Conservation (phyloP, 64 coral and sea anemone genomes). For the Anthopleura sola region DNA sequence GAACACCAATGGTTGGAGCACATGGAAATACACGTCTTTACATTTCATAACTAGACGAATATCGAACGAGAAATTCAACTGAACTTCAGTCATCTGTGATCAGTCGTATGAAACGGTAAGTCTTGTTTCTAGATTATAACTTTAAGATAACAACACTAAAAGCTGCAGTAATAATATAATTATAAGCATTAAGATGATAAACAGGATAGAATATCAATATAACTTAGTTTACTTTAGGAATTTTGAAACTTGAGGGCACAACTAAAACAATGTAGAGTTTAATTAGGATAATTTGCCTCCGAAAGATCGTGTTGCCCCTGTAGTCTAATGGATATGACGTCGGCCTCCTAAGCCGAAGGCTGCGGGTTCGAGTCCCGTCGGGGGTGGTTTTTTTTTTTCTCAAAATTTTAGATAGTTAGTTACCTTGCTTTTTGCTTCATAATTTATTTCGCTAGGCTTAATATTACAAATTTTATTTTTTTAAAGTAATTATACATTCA, state of each 20-base stretch:
- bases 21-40: not conserved
- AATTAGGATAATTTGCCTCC: not conserved
- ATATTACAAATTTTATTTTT: no score
- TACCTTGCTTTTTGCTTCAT: no score
- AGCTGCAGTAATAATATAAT: not conserved
- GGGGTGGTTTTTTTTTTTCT: not conserved
- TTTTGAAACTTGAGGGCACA: not conserved
- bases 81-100: no score
- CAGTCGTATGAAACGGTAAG: not conserved
- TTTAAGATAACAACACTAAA: not conserved
- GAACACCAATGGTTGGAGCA: not conserved
- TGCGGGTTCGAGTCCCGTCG: constrained; percentile 31
- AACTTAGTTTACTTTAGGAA: no score
- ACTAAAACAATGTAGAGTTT: not conserved
- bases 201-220: not conserved
- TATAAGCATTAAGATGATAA: not conserved
- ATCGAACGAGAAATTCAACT: not conserved
- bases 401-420: no score
- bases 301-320: not conserved
- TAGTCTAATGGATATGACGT: constrained; percentile 35
- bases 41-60: not conserved
- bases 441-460: no score
- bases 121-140: not conserved
- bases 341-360: constrained; percentile 30
- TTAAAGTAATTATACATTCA: no score